phyloP scores from a whole-genome alignment of 2,888 invertebrate genomes.

The Lordiphosa fenestrarum region DNA sequence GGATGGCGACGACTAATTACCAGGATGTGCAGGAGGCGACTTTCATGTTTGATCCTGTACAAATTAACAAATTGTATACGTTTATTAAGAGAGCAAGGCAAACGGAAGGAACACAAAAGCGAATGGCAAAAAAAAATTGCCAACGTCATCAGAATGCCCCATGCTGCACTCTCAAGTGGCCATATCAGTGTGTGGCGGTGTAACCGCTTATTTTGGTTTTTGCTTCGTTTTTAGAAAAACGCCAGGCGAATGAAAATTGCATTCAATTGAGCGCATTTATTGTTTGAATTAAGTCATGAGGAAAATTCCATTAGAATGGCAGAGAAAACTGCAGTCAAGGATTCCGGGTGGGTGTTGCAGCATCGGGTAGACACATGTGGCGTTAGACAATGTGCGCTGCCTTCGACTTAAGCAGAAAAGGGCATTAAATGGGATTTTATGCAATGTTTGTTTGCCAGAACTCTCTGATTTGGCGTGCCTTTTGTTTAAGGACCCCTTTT shows the following conservation, averaged over 20 bases:
- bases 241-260: conserved; percentile 70
- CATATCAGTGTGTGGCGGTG: conserved; percentile 47
- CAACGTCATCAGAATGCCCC: conserved; percentile 12
- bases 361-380: conserved; percentile 12
- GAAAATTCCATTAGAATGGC: conserved; percentile 79
- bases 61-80: conserved; percentile 33
- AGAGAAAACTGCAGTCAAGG: conserved; percentile 58
- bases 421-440: conserved; percentile 63
- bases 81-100: conserved; percentile 16
- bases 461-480: conserved; percentile 39
- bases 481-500: conserved; percentile 45
- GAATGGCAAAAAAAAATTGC: conserved; percentile 15
- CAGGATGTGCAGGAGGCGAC: conserved; percentile 5
- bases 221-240: conserved; percentile 44
- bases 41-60: conserved; percentile 11
- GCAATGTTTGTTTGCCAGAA: conserved; percentile 49
- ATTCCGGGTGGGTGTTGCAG: conserved; percentile 7
- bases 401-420: conserved; percentile 36
- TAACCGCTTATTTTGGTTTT: conserved; percentile 54
- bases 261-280: conserved; percentile 80
- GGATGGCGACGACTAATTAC: conserved; percentile 4
- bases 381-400: conserved; percentile 57
- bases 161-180: conserved; percentile 20
- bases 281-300: conserved; percentile 79
- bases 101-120: conserved; percentile 26